A percentile compares a stretch with the other conserved stretches of the same genome.
phyloP scores from a whole-genome alignment of 2,113 vertebrate species.

The Zapornia atra region DNA sequence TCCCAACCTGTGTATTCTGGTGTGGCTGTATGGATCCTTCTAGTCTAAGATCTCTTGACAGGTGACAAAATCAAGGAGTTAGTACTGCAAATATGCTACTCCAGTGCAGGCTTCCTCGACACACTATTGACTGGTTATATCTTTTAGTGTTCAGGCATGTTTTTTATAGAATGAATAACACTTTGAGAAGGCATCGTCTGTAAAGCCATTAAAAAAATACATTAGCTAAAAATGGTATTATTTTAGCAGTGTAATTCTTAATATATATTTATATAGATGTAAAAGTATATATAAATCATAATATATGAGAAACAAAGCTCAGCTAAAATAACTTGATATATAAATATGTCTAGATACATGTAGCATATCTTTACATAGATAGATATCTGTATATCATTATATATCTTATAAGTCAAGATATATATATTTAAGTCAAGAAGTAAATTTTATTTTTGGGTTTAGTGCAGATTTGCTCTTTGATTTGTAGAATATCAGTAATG shows the following conservation, averaged over 20 bases:
- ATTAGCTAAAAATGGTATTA: background rate
- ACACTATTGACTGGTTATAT: background rate
- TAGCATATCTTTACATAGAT: background rate
- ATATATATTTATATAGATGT: accelerated
- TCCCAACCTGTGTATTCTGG: background rate
- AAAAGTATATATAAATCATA: background rate
- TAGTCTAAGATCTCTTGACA: background rate
- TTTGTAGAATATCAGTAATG: background rate
- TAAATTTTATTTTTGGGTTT: background rate
- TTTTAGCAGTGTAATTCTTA: background rate
- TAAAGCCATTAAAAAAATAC: background rate
- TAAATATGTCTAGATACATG: background rate
- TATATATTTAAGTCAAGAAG: background rate
- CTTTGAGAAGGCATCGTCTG: background rate
- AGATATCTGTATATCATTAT: background rate
- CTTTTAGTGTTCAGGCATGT: background rate
- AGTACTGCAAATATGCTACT: background rate
- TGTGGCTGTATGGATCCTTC: background rate
- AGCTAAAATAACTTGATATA: background rate
- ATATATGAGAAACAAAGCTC: background rate
- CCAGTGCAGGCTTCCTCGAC: background rate
- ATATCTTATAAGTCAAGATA: too few species aligned
- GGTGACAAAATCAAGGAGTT: background rate
- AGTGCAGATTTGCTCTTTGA: background rate
- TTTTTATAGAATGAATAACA: background rate